Conservation (phyloP, 2,888 invertebrate genomes). For the Heliconius charithonia region DNA sequence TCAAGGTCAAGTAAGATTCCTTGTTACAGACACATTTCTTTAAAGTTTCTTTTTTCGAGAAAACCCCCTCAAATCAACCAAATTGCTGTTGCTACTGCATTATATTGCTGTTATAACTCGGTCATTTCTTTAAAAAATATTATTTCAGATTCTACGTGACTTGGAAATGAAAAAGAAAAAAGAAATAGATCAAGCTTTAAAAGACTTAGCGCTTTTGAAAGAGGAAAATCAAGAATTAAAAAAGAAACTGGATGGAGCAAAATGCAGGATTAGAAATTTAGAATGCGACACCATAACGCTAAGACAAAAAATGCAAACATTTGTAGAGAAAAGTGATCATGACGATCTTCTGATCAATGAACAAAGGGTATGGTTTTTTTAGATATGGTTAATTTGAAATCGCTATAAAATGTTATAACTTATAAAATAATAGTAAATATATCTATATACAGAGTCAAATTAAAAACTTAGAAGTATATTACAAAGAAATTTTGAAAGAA, state of each 20-base stretch:
- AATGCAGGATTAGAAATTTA: conserved; percentile 87
- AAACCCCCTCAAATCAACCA: not conserved
- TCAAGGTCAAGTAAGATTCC: conserved; percentile 61
- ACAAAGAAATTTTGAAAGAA: conserved; percentile 79
- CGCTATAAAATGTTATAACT: not conserved
- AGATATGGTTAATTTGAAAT: not conserved
- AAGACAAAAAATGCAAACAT: conserved; percentile 84
- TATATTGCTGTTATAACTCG: not conserved
- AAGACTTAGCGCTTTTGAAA: conserved; percentile 83
- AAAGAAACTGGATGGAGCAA: conserved; percentile 86
- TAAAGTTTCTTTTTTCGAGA: not conserved
- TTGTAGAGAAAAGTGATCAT: conserved; percentile 85
- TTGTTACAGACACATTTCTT: not conserved
- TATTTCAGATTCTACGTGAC: conserved; percentile 73
- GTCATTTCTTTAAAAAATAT: not conserved
- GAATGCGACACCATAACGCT: conserved; percentile 85
- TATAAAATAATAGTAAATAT: not conserved
- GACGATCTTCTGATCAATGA: conserved; percentile 86
- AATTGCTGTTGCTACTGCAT: no score
- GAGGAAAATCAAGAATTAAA: conserved; percentile 84
- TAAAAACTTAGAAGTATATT: conserved; percentile 71
- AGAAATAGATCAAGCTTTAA: conserved; percentile 84
- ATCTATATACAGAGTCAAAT: conserved; percentile 76
- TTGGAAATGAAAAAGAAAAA: conserved; percentile 82
- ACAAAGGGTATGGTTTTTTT: conserved; percentile 78